Percentiles rank a stretch among this genome's conserved stretches.
These are phyloP conservation scores for Scaptodrosophila lebanonensis DNA, from an alignment of 1,140 invertebrate genomes.

Conservation along the genomic window DNA sequence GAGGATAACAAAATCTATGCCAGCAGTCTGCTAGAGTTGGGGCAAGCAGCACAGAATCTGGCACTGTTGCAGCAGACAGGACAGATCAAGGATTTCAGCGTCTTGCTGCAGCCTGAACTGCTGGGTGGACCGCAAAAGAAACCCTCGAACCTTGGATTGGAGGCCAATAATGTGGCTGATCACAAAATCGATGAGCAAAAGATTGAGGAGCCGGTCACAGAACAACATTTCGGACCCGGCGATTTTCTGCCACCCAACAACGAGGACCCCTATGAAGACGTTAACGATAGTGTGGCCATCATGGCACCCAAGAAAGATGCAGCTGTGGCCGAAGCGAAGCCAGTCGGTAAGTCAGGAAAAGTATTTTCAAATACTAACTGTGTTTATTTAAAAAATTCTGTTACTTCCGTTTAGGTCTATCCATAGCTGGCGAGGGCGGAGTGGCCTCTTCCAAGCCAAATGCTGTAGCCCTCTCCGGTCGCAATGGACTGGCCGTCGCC, in stretches of 20 bases:
- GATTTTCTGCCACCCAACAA: conserved; percentile 59
- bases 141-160: conserved; percentile 55
- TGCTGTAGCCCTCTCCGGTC: conserved; percentile 82
- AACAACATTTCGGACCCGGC: conserved; percentile 57
- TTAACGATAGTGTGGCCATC: conserved; percentile 77
- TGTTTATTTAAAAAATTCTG: not conserved
- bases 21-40: conserved; percentile 76
- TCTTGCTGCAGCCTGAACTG: conserved; percentile 62
- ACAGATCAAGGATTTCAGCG: conserved; percentile 71
- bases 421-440: conserved; percentile 82
- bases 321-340: conserved; percentile 84
- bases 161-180: conserved; percentile 50
- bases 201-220: conserved; percentile 61
- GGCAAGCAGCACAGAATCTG: conserved; percentile 77
- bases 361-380: too few species aligned
- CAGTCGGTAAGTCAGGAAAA: conserved; percentile 81
- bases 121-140: conserved; percentile 43
- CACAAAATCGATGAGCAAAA: conserved; percentile 64
- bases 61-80: conserved; percentile 75
- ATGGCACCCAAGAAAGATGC: conserved; percentile 79
- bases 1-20: conserved; percentile 78
- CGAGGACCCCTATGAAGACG: conserved; percentile 73
- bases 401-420: conserved; percentile 75
- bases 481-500: conserved; percentile 82
- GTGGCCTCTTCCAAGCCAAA: conserved; percentile 83